Evolutionary conservation across 1,140 invertebrate genomes (phyloP), one percentile per base, ranked within the genome.

Genomic region (silkworm (Bombyx mori)): DNA sequence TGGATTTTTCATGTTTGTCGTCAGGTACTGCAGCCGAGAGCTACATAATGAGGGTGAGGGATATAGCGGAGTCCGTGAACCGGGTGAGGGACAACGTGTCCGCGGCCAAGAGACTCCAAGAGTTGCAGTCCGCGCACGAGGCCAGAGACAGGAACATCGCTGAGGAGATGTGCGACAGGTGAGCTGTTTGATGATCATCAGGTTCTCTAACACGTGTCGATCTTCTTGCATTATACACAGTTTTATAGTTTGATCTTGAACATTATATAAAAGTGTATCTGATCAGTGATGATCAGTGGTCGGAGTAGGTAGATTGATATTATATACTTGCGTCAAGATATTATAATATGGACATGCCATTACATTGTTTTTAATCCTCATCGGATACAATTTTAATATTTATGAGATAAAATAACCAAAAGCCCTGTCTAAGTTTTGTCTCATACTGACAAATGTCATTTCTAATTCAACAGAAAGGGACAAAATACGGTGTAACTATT

Each of bases 111-210:
- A 89, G 93, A 57, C 69, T 93, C 56, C 94, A 96, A 82, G 94
- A 95, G 67, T 74, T 92, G 46, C 86, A 93, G 48, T 90, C 92
- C 18, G 92, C 93, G 1, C 90, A 91, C 66, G 95, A 96, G 81
- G 92, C 93, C 0, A 79, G 94, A 44, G 94, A 96, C 80, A 89
- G 94, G 60, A 95, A 94, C 80, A 68, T 93, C n/a, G 92, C 93
- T 1, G 95, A 96, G 76, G 89, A 91, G 12, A 95, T 81, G 75
- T 82, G 76, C 44, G 57, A 65, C 42, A 71, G 75, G 77, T 80
- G 12, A 56, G 26, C 1, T 4, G 0, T 9, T 50, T 50, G 18
- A 22, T 18, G n/a, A 22, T 10, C 8, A 7, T 4, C 9, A 22
- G 49, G 49, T 2, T 12, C 8, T 9, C 45, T 3, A 47, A 3